These are phyloP conservation scores for Sus scrofa DNA, from an alignment of 2,113 vertebrate species.

Conservation along the genomic window T2T-Sscrofa CM000823.6:39415501-39416000, in stretches of 20 bases:
- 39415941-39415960: neutral
- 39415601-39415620: neutral
- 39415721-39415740: neutral
- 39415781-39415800: neutral
- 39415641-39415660: neutral
- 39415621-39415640: neutral
- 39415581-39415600: neutral
- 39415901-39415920: neutral
- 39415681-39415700: neutral
- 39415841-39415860: neutral
- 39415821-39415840: neutral
- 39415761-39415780: no score
- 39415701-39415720: neutral
- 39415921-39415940: neutral
- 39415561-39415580: neutral
- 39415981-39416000: neutral
- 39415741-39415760: neutral
- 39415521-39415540: neutral
- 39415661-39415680: neutral
- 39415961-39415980: neutral
- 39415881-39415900: neutral
- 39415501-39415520: slow-evolving; percentile 38
- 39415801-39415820: neutral
- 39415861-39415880: neutral
- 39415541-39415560: neutral